Percentiles rank a stretch among this genome's conserved stretches.
These are phyloP conservation scores for Solenopsis fugax DNA, from an alignment of 1,140 invertebrate species.

Conservation along the genomic window DNA sequence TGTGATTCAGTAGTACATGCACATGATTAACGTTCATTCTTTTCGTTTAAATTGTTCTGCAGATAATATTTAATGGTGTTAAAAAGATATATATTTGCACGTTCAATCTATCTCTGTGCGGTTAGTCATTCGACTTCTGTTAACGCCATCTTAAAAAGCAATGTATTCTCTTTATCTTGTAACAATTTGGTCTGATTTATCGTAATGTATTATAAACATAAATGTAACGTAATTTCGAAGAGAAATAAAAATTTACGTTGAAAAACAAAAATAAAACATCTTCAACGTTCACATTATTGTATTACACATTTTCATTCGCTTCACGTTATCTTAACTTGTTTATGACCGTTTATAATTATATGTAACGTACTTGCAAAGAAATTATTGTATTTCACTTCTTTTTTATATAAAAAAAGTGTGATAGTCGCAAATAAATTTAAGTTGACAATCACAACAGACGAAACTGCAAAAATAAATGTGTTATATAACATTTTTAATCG, in stretches of 20 bases:
- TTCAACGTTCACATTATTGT: neutral
- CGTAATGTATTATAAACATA: neutral
- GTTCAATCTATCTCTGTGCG: neutral
- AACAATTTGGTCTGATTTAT: neutral
- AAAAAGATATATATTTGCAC: neutral
- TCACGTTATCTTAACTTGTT: neutral
- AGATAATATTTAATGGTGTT: neutral
- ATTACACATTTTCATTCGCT: neutral
- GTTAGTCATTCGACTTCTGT: neutral
- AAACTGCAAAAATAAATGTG: conserved; percentile 15
- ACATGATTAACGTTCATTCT: neutral
- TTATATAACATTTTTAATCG: conserved; percentile 41
- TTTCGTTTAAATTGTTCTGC: neutral
- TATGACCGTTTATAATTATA: neutral
- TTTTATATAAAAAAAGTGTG: conserved; percentile 4
- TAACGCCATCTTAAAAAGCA: neutral
- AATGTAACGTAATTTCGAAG: neutral
- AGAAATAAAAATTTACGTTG: neutral
- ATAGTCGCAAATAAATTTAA: neutral
- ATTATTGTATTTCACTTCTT: neutral
- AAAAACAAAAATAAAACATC: neutral
- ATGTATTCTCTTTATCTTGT: neutral
- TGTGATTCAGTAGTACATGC: neutral
- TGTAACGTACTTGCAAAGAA: conserved; percentile 3
- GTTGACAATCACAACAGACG: neutral